phyloP scores from a whole-genome alignment of 2,113 vertebrate species.

The Cercocebus atys region DNA sequence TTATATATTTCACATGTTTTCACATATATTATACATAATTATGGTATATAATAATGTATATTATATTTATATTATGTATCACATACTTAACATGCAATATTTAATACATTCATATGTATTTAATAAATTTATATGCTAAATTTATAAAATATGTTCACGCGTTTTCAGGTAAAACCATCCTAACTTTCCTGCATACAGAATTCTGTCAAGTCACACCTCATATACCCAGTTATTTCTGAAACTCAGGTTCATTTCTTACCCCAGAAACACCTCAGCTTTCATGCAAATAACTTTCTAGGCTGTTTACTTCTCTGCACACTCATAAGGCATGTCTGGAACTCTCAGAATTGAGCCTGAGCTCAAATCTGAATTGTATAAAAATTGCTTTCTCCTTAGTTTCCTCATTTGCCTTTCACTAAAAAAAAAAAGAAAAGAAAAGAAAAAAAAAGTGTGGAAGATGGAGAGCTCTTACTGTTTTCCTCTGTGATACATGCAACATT shows the following conservation, averaged over 20 bases:
- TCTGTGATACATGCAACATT: not conserved
- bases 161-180: not conserved
- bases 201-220: not conserved
- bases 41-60: not conserved
- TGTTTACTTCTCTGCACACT: not conserved
- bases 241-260: not conserved
- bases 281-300: not conserved
- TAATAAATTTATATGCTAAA: not conserved
- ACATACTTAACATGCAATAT: not conserved
- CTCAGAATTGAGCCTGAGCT: not conserved
- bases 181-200: not conserved
- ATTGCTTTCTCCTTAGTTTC: not conserved
- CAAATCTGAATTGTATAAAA: not conserved
- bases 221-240: not conserved
- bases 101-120: not conserved
- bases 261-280: not conserved
- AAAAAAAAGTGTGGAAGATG: not conserved
- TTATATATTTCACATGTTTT: not conserved
- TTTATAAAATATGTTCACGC: not conserved
- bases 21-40: not conserved
- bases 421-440: accelerated
- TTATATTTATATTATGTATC: not conserved
- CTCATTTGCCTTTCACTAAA: not conserved
- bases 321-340: not conserved
- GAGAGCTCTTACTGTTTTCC: not conserved